Base-by-base conservation (phyloP, 1,140 invertebrate genomes). In the Heliconius hermathena region DNA sequence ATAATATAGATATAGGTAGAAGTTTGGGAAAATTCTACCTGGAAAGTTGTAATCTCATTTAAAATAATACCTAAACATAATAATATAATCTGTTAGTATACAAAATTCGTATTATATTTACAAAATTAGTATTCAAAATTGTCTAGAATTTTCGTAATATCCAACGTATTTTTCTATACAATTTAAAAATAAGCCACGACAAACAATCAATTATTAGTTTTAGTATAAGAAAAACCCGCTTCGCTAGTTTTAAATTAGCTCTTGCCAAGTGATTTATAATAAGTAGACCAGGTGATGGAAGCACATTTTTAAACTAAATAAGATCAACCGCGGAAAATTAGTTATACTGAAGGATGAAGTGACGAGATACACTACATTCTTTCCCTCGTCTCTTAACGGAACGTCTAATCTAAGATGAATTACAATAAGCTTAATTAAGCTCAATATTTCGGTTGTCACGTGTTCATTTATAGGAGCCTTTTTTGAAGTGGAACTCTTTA, bases 271-370 rank as follows among this genome's bases (percentile, higher is more conserved):
- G 60, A 66, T 66, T 66, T 66, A 66, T 26, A 26, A 66, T 66
- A 29, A 66, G 29, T 29, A 29, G 4, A 13, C 13, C 60, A 66
- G 60, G 60, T 66, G 60, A 66, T 66, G 26, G 60, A 66, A 66
- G 60, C 60, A 66, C 60, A 66, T 66, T 66, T 66, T 66, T 66
- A 66, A 66, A 66, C 22, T 66, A 16, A 66, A 66, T 66, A 66
- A 66, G 22, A 66, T 66, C 60, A 66, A 66, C 60, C 26, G 26
- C 60, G 60, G 60, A 6, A 29, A 66, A 66, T 66, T 66, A 66
- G 22, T 60, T 60, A 11, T 29, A 13, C 0, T 1, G 60, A 2
- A 66, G 11, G 22, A 16, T 26, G 11, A 26, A 66, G 13, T 6
- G 60, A 66, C 11, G 26, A 26, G 13, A 20, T 26, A 6, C 3